phyloP scores from a whole-genome alignment of 1,140 invertebrate species.

The Littorina saxatilis region DNA sequence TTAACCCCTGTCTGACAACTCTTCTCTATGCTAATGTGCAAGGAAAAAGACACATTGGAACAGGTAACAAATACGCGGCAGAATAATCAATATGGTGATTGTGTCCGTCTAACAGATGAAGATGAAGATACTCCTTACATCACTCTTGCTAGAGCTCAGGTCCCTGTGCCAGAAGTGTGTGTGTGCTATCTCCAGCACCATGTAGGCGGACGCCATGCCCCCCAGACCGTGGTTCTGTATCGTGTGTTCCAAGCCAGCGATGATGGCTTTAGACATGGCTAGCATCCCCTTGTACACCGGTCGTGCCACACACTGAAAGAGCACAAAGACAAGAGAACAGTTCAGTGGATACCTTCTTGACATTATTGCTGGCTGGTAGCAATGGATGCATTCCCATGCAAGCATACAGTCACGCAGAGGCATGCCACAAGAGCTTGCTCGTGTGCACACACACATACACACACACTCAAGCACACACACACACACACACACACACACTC shows the following conservation, averaged over 20 bases:
- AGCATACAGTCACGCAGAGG: too few species aligned
- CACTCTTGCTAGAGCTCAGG: constrained; percentile 71
- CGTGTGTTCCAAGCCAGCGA: constrained; percentile 93
- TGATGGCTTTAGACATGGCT: constrained; percentile 91
- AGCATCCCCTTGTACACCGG: constrained; percentile 97
- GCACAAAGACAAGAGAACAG: constrained; percentile 19
- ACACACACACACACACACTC: neutral
- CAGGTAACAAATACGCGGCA: too few species aligned
- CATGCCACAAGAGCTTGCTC: too few species aligned
- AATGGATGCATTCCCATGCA: too few species aligned
- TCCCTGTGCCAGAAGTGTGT: constrained; percentile 99
- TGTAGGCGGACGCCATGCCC: constrained; percentile 97
- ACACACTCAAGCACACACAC: neutral
- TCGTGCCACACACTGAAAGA: constrained; percentile 67
- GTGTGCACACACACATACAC: neutral
- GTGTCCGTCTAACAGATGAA: too few species aligned
- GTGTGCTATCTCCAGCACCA: constrained; percentile 97
- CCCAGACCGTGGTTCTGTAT: constrained; percentile 95
- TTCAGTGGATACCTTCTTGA: too few species aligned
- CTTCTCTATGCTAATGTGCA: too few species aligned
- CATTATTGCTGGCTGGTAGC: too few species aligned
- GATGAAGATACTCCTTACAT: too few species aligned
- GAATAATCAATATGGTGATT: too few species aligned
- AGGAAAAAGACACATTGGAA: too few species aligned
- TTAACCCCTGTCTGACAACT: too few species aligned